Conservation (phyloP, 2,113 vertebrate species). For the Gasterosteus aculeatus region DNA sequence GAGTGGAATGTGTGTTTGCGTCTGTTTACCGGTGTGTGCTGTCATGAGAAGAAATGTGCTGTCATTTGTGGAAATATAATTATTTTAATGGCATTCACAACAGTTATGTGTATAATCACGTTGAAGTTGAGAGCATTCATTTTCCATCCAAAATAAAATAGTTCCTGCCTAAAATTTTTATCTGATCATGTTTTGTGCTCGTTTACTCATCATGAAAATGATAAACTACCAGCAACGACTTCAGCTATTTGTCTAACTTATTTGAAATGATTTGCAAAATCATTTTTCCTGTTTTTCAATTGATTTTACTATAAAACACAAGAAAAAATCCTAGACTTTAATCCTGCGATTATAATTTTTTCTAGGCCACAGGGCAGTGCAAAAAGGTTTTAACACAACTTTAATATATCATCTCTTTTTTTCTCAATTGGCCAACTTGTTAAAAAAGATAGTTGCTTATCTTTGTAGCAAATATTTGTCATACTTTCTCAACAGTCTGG, state of each 20-base stretch:
- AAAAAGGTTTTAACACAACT: background rate
- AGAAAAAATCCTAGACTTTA: background rate
- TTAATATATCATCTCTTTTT: background rate
- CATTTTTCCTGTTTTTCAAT: too few species aligned
- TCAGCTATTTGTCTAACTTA: background rate
- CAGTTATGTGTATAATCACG: background rate
- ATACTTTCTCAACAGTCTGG: background rate
- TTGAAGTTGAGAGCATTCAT: background rate
- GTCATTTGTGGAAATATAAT: conserved; percentile 33
- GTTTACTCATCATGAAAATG: conserved; percentile 10
- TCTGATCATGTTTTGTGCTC: conserved; percentile 13
- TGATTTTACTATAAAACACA: background rate
- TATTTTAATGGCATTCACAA: conserved; percentile 8
- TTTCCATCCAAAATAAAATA: conserved; percentile 19
- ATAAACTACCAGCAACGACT: conserved; percentile 3
- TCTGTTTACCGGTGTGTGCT: background rate
- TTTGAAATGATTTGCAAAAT: background rate
- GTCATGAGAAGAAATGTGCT: conserved; percentile 48
- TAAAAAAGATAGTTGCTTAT: background rate
- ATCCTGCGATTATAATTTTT: background rate
- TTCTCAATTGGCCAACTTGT: background rate
- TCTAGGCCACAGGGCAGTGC: background rate
- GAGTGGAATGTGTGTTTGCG: conserved; percentile 18
- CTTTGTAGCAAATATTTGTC: background rate
- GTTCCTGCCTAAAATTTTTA: background rate